These are phyloP conservation scores for Oncorhynchus kisutch DNA, from an alignment of 2,113 vertebrate genomes.

Conservation along the genomic window DNA sequence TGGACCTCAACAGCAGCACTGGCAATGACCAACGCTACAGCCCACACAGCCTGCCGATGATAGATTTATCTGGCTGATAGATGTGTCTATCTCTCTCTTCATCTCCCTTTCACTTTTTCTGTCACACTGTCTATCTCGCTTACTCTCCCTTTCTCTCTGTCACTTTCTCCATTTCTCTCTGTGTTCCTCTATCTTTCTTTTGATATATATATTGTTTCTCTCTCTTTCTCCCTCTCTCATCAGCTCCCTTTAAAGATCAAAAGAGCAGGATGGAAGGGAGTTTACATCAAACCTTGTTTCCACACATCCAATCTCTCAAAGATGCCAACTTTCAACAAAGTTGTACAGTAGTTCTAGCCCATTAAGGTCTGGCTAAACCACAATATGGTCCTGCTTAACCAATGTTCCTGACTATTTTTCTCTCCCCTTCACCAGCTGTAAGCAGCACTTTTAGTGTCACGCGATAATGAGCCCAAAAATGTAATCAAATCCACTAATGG, in stretches of 20 bases:
- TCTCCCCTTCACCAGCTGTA: background rate
- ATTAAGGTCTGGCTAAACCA: background rate
- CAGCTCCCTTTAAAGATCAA: background rate
- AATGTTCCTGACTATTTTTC: slow-evolving; percentile 5
- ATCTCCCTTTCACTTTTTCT: slow-evolving; percentile 26
- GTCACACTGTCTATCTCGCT: background rate
- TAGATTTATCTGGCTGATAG: slow-evolving; percentile 6
- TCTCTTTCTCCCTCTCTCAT: background rate
- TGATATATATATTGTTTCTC: slow-evolving; percentile 17
- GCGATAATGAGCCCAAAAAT: background rate
- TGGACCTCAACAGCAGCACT: slow-evolving; percentile 10
- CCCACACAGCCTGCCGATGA: slow-evolving; percentile 13
- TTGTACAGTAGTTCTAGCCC: background rate
- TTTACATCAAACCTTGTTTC: background rate
- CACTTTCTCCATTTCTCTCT: slow-evolving; percentile 48
- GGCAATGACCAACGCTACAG: background rate
- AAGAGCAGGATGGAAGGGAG: background rate
- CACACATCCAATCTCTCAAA: background rate
- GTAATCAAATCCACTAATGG: background rate
- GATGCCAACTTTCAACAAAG: too few species aligned
- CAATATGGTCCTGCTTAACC: background rate
- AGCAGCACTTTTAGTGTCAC: background rate
- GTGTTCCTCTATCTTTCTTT: slow-evolving; percentile 35
- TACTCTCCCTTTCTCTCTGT: slow-evolving; percentile 35
- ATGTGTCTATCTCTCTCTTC: slow-evolving; percentile 1